Evolutionary conservation across 1,140 invertebrate species (phyloP).

Genomic region (Theocolax elegans): DNA sequence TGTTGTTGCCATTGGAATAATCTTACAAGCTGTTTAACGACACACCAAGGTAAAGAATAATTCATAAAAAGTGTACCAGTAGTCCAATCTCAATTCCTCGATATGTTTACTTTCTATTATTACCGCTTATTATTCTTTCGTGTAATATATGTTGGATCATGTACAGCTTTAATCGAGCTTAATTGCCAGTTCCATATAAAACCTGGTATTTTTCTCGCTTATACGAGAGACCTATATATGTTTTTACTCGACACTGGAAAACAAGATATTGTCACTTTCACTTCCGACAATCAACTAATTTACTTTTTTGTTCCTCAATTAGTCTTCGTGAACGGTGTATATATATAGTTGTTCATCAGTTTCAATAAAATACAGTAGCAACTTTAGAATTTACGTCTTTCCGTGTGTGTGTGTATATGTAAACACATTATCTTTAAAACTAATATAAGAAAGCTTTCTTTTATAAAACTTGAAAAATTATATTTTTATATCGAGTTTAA

Average conservation of each 20-base stretch:
- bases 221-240: neutral
- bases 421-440: too few relatives aligned
- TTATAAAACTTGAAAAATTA: too few relatives aligned
- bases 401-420: too few relatives aligned
- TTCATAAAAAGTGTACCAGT: neutral
- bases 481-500: too few relatives aligned
- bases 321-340: too few relatives aligned
- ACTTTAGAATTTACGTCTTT: too few relatives aligned
- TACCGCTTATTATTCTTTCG: neutral
- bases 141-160: neutral
- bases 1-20: neutral
- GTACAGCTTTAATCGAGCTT: constrained; percentile 20
- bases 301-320: too few relatives aligned
- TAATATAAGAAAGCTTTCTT: too few relatives aligned
- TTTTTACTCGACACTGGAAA: neutral
- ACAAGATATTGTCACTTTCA: neutral
- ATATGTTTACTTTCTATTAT: constrained; percentile 1
- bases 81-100: neutral
- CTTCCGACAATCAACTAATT: constrained; percentile 22
- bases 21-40: neutral
- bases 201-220: neutral
- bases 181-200: constrained; percentile 8
- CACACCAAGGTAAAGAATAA: neutral
- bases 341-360: too few relatives aligned
- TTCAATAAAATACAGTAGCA: too few relatives aligned